Percentiles rank a stretch among this genome's conserved stretches.
These are phyloP conservation scores for Maconellicoccus hirsutus DNA, from an alignment of 1,140 invertebrate genomes.

Conservation along the genomic window DNA sequence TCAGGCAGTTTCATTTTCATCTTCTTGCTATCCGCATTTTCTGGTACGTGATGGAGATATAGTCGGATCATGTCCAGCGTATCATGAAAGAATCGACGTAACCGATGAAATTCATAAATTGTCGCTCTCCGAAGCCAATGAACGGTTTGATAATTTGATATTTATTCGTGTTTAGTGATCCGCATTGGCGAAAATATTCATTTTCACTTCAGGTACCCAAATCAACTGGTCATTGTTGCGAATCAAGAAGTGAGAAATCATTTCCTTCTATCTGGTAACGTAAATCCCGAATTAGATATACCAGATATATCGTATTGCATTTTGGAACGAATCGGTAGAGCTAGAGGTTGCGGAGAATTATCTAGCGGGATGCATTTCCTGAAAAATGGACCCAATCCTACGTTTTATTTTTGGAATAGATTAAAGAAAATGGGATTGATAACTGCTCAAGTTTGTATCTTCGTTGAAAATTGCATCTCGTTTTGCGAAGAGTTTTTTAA, in stretches of 20 bases:
- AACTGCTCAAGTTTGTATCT: conserved; percentile 45
- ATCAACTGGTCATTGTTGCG: conserved; percentile 58
- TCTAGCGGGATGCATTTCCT: conserved; percentile 52
- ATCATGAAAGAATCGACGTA: conserved; percentile 40
- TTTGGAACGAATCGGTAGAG: conserved; percentile 62
- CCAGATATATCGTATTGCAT: conserved; percentile 53
- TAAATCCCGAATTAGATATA: conserved; percentile 43
- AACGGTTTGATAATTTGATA: conserved; percentile 34
- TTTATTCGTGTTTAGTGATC: background rate
- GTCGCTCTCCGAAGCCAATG: conserved; percentile 35
- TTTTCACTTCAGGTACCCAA: conserved; percentile 40
- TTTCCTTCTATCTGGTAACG: conserved; percentile 42
- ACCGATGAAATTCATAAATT: conserved; percentile 35
- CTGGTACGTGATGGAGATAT: background rate
- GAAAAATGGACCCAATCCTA: conserved; percentile 43
- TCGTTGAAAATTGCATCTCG: background rate
- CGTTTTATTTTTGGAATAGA: conserved; percentile 54
- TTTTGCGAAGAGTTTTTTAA: background rate
- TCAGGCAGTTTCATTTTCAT: conserved; percentile 42
- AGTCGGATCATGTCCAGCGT: conserved; percentile 56
- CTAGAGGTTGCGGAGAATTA: conserved; percentile 54
- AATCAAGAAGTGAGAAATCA: conserved; percentile 46
- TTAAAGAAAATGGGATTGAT: conserved; percentile 48
- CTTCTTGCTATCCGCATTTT: conserved; percentile 37
- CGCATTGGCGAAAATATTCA: conserved; percentile 16